These are phyloP conservation scores for Ammospiza maritima DNA, from an alignment of 2,797 vertebrate genomes.

Conservation along the genomic window DNA sequence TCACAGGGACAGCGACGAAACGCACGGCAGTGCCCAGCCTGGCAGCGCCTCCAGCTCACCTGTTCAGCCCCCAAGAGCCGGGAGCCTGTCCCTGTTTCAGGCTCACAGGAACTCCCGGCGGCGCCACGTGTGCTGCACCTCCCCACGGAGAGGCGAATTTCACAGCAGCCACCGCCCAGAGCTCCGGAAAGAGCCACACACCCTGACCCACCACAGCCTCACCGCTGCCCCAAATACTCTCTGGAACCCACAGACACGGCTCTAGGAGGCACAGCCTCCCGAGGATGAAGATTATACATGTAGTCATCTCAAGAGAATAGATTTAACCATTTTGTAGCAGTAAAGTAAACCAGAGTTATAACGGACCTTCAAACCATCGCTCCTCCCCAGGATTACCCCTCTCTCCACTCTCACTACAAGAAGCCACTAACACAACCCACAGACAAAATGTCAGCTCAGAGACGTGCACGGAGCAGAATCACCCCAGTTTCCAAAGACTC, in stretches of 20 bases:
- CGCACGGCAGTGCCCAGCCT: neutral
- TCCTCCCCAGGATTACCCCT: neutral
- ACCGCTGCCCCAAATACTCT: neutral
- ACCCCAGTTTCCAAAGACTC: neutral
- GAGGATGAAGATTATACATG: neutral
- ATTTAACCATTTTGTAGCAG: neutral
- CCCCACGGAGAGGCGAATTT: neutral
- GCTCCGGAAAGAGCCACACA: neutral
- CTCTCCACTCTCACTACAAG: neutral
- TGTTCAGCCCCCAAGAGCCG: neutral
- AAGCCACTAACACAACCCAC: neutral
- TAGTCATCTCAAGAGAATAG: neutral
- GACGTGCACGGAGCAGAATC: neutral
- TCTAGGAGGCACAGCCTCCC: neutral
- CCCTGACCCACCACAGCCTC: neutral
- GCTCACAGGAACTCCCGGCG: neutral
- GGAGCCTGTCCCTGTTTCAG: neutral
- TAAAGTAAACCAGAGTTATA: neutral
- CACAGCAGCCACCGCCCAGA: neutral
- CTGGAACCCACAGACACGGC: neutral
- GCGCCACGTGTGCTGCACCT: neutral
- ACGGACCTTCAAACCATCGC: neutral
- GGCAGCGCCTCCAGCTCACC: neutral
- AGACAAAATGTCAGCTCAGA: neutral
- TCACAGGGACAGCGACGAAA: neutral